Conservation (phyloP, 1,140 invertebrate genomes). For the Trigoniulus corallinus region DNA sequence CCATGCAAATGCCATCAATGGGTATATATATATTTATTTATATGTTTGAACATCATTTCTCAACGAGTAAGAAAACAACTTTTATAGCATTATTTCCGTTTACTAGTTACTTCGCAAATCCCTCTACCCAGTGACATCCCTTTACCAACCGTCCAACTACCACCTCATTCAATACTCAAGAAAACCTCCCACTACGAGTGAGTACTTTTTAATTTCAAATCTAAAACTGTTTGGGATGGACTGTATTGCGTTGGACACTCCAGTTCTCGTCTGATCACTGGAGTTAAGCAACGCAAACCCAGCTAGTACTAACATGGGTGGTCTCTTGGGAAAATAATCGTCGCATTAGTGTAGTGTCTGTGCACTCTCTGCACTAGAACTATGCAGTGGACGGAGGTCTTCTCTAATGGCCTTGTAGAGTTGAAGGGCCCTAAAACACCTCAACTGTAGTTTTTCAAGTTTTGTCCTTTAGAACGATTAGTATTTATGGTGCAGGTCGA, state of each 20-base stretch:
- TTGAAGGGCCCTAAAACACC: no score
- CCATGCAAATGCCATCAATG: constrained; percentile 25
- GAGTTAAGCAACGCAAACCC: no score
- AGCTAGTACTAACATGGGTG: no score
- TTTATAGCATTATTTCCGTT: background rate
- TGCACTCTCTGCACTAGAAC: no score
- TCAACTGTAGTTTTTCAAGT: no score
- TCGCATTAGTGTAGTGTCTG: no score
- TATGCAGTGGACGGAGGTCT: background rate
- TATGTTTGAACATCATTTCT: constrained; percentile 7
- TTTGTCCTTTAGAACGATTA: no score
- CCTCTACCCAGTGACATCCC: constrained; percentile 53
- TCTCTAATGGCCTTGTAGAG: no score
- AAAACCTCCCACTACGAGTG: constrained; percentile 35
- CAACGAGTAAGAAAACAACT: background rate
- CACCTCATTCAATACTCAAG: constrained; percentile 48
- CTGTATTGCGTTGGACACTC: no score
- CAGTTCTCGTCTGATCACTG: no score
- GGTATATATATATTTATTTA: constrained; percentile 11
- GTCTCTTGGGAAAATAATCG: no score
- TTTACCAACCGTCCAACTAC: constrained; percentile 30
- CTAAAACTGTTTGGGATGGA: background rate
- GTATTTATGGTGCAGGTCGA: no score
- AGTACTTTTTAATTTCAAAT: constrained; percentile 10
- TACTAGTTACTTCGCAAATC: constrained; percentile 43